Percentiles rank a stretch among this genome's conserved stretches.
Evolutionary conservation across 2,797 vertebrate genomes (phyloP).

Genomic region (Natrix natrix): DNA sequence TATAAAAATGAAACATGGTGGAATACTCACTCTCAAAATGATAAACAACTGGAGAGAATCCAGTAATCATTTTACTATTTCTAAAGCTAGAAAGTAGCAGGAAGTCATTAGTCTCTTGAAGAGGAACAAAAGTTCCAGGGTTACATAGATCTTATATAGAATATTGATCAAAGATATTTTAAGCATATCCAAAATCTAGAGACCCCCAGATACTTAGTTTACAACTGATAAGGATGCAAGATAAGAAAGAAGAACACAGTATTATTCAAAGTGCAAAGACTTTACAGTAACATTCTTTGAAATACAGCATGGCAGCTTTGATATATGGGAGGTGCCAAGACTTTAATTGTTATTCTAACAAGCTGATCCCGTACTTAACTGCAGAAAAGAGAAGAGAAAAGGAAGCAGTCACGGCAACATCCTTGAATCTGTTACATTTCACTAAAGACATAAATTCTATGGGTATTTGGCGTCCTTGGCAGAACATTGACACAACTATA

Average conservation of each 20-base stretch:
- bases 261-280: not conserved
- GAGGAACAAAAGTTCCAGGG: not conserved
- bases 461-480: not conserved
- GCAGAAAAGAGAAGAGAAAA: not conserved
- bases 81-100: not conserved
- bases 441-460: not conserved
- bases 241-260: not conserved
- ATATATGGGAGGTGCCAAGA: not conserved
- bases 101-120: not conserved
- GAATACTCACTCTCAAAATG: not conserved
- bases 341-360: not conserved
- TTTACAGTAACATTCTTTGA: not conserved
- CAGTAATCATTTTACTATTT: not conserved
- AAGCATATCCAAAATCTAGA: not conserved
- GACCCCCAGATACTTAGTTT: not conserved
- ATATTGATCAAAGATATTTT: not conserved
- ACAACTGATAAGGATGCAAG: not conserved
- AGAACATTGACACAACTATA: not conserved
- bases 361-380: not conserved
- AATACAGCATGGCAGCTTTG: not conserved
- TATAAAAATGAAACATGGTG: not conserved
- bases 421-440: not conserved
- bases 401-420: not conserved
- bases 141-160: not conserved
- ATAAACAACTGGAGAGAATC: not conserved